These are phyloP conservation scores for Antigone vipio DNA, from an alignment of 2,113 vertebrate genomes.

Conservation along the genomic window DNA sequence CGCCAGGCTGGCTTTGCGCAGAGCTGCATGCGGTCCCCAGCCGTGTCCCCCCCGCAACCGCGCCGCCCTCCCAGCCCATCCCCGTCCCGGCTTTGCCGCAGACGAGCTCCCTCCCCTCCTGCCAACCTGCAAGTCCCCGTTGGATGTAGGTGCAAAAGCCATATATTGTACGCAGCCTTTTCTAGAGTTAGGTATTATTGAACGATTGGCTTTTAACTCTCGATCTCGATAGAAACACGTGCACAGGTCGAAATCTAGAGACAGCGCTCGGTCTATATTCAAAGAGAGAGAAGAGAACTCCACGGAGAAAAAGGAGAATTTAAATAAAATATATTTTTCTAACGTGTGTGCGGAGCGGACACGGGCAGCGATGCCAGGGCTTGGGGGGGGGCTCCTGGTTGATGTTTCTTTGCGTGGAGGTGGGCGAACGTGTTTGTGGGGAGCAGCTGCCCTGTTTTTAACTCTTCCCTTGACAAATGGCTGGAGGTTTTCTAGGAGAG, in stretches of 20 bases:
- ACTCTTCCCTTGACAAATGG: background rate
- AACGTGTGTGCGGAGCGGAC: background rate
- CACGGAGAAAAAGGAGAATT: background rate
- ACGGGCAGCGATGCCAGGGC: background rate
- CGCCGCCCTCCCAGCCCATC: background rate
- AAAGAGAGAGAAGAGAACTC: background rate
- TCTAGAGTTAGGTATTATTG: background rate
- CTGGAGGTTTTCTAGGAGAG: background rate
- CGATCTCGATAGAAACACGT: background rate
- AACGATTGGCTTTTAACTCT: slow-evolving; percentile 5
- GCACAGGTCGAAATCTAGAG: background rate
- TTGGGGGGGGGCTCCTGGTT: background rate
- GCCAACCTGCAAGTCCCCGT: background rate
- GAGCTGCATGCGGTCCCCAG: slow-evolving; percentile 17
- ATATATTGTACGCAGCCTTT: slow-evolving; percentile 59
- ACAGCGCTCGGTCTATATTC: background rate
- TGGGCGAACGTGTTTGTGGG: background rate
- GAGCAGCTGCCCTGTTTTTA: background rate
- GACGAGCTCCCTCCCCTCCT: accelerated
- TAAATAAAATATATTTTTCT: slow-evolving; percentile 77
- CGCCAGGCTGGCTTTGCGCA: background rate
- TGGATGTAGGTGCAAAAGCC: slow-evolving; percentile 67
- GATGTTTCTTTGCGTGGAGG: background rate
- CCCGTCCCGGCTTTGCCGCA: background rate
- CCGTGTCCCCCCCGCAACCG: background rate